phyloP scores from a whole-genome alignment of 2,888 invertebrate species.

The Amphipyra berbera region DNA sequence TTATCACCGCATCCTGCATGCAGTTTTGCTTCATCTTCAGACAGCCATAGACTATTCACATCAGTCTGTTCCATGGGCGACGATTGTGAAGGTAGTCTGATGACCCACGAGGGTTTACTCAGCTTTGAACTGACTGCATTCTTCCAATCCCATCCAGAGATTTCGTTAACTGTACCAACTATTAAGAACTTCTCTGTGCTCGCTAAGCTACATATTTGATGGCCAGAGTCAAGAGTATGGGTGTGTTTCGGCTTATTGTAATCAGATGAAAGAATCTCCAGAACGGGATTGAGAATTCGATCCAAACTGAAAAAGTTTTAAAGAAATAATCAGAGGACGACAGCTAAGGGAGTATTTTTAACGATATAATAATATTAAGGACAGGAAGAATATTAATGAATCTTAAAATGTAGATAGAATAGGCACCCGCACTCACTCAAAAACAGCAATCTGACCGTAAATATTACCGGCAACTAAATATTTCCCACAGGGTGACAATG shows the following conservation, averaged over 20 bases:
- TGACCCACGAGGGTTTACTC: constrained; percentile 91
- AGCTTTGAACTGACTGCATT: constrained; percentile 90
- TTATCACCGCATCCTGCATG: constrained; percentile 97
- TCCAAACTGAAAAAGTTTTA: constrained; percentile 88
- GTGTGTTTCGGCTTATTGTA: constrained; percentile 91
- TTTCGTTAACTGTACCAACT: constrained; percentile 93
- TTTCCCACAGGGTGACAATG: constrained; percentile 95
- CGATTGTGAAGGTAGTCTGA: constrained; percentile 90
- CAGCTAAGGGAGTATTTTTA: too few species aligned
- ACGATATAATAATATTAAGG: neutral
- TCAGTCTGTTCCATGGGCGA: constrained; percentile 94
- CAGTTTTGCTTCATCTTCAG: constrained; percentile 90
- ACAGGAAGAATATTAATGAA: neutral
- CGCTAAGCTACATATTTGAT: constrained; percentile 92
- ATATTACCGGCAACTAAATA: constrained; percentile 95
- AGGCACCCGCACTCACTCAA: constrained; percentile 92
- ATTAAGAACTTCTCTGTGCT: constrained; percentile 92
- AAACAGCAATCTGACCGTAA: constrained; percentile 95
- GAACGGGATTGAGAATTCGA: constrained; percentile 90
- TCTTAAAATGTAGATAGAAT: neutral
- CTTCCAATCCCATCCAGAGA: constrained; percentile 94
- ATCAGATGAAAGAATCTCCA: constrained; percentile 88
- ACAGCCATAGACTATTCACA: constrained; percentile 93
- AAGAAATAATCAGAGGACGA: too few species aligned
- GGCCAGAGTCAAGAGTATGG: constrained; percentile 89